phyloP scores from a whole-genome alignment of 2,888 invertebrate species.

The Hydraecia micacea region DNA sequence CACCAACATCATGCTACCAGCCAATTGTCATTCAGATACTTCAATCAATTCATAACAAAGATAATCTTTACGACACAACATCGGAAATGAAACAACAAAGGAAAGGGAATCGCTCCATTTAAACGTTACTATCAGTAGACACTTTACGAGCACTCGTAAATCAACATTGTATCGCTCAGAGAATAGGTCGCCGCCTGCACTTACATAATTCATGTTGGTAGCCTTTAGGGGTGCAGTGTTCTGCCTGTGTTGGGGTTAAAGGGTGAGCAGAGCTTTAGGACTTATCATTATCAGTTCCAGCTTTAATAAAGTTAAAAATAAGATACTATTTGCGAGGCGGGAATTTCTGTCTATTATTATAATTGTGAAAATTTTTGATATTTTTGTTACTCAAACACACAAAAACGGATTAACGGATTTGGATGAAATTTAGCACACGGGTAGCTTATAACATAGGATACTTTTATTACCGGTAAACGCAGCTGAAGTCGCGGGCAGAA shows the following conservation, averaged over 20 bases:
- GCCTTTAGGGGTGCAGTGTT: slow-evolving; percentile 61
- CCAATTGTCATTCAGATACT: slow-evolving; percentile 60
- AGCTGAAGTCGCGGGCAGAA: too few relatives aligned
- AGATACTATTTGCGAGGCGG: neutral
- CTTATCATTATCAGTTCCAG: neutral
- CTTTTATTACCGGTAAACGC: too few relatives aligned
- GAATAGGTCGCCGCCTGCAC: slow-evolving; percentile 68
- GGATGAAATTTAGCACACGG: too few relatives aligned
- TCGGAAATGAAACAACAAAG: slow-evolving; percentile 68
- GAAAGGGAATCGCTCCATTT: slow-evolving; percentile 65
- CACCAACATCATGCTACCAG: slow-evolving; percentile 46
- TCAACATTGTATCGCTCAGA: slow-evolving; percentile 67
- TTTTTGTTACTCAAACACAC: too few relatives aligned
- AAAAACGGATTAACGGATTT: too few relatives aligned
- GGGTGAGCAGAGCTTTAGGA: too few relatives aligned
- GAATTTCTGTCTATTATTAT: neutral
- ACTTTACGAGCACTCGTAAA: slow-evolving; percentile 71
- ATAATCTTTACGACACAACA: slow-evolving; percentile 65
- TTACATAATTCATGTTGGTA: slow-evolving; percentile 73
- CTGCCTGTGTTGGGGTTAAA: slow-evolving; percentile 7
- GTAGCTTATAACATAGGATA: too few relatives aligned
- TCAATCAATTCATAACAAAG: slow-evolving; percentile 66
- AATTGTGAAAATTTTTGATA: neutral
- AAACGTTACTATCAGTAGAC: slow-evolving; percentile 63
- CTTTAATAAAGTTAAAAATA: neutral